Evolutionary conservation across 2,888 invertebrate genomes (phyloP), one percentile per base, ranked within the genome.

Genomic region (Thyatira batis): DNA sequence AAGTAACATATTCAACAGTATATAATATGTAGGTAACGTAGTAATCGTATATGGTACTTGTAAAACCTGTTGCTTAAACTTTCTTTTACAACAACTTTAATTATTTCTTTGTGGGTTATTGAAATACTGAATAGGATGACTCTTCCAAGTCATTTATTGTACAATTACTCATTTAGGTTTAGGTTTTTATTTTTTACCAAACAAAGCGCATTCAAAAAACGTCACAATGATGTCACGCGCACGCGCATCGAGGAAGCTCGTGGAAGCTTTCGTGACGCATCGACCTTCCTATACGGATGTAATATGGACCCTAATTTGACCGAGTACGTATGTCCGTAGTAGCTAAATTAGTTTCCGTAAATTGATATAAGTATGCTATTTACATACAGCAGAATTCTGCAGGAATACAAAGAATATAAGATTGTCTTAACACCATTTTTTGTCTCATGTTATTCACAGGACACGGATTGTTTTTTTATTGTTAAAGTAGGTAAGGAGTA

Each of bases 181-280:
- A n/a, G 3, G 23, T 57, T 58, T 61, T 55, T 67, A 43, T 49
- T 6, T 20, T 43, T 45, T 57, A 43, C 51, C 43, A 48, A 52
- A 45, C 54, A 50, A 55, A 55, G 50, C 50, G 20, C 10, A 10
- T 28, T 20, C 48, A 55, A 67, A 60, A 58, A 39, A 56, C 64
- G 73, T 76, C 70, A 69, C 50, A 27, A 45, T 76, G 74, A 71
- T 60, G 70, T 75, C 69, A 71, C 25, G 39, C 51, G 45, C 54
- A 59, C 55, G 39, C 39, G 39, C 39, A 39, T 39, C 45, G 45
- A 58, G 46, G 61, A 64, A 67, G 63, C 64, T 66, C 39, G 2
- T 17, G 13, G 13, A 39, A 39, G 39, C 39, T 39, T 57, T 65
- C 59, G 55, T 69, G 69, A 71, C 64, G 68, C 69, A 66, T 17